Evolutionary conservation across 2,113 vertebrate genomes (phyloP), one percentile per base, ranked within the genome.

Genomic region (Empidonax alnorum): DNA sequence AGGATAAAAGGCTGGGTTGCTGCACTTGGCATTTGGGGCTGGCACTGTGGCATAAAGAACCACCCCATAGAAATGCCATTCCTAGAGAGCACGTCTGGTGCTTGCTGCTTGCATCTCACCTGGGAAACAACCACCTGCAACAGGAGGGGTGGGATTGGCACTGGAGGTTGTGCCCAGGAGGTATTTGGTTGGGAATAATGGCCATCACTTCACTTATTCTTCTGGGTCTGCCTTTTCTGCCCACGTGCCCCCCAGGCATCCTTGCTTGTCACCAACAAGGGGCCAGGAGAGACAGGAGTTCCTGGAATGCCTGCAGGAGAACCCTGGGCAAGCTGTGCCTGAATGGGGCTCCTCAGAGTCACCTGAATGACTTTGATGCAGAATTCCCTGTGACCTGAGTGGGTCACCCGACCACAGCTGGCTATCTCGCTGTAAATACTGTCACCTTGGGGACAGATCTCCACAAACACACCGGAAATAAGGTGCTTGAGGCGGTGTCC

Each of bases 181-280:
- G 58, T 27, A 8, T 17, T 31, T 68, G 37, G 9, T 18, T 72
- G n/a, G 58, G 59, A 49, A 71, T 27, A 67, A 53, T 56, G 24
- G 13, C 25, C 74, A 46, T 66, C 28, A 12, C 49, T 72, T 68
- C 19, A 7, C 42, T 61, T 12, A 6, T 56, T 86, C 41, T 22
- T 69, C 67, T 41, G 35, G 52, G 23, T 12, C 16, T 77, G 30
- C n/a, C 35, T 74, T 56, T 71, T 22, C 58, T 75, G 16, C 22
- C 41, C 3, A 1, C 2, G 0, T 63, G 50, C 41, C 41, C 31
- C 31, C 23, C 41, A 7, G 35, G 39, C 23, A 15, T 31, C 44
- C 71, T 69, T 82, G 14, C 41, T 47, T 52, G 28, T n/a, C 33
- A 65, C 22, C 30, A 42, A 3, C 13, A 31, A 56, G 47, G n/a